These are phyloP conservation scores for Calyptommatus sinebrachiatus DNA, from an alignment of 2,113 vertebrate genomes.

Conservation along the genomic window DNA sequence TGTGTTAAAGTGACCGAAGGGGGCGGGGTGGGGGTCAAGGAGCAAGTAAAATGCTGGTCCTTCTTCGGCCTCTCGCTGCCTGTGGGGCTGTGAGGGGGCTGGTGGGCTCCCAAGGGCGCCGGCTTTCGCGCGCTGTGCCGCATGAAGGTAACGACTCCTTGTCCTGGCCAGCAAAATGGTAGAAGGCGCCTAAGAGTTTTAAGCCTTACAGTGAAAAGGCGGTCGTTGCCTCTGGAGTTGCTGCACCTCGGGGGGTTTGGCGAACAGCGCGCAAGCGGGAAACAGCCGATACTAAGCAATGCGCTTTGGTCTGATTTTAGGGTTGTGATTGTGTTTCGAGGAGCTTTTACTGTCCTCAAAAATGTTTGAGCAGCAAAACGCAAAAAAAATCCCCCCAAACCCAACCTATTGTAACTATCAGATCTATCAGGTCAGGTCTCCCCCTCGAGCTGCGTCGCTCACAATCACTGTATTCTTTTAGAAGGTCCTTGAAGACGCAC, in stretches of 20 bases:
- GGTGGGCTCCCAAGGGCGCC: not conserved
- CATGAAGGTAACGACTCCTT: not conserved
- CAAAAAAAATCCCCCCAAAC: too few relatives aligned
- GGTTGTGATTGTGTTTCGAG: not conserved
- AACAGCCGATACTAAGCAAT: too few relatives aligned
- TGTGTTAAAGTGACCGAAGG: not conserved
- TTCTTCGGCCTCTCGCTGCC: not conserved
- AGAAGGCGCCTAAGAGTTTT: too few relatives aligned
- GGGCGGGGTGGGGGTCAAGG: not conserved
- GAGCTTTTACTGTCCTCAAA: not conserved
- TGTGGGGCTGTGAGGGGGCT: not conserved
- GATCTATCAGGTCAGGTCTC: too few relatives aligned
- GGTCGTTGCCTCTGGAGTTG: not conserved
- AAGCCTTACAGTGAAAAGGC: rapidly evolving
- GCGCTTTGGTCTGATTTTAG: too few relatives aligned
- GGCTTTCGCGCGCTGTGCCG: not conserved
- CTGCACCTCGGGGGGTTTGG: not conserved
- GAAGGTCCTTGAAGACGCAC: too few relatives aligned
- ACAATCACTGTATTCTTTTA: not conserved
- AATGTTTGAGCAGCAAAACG: not conserved
- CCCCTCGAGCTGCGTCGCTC: not conserved
- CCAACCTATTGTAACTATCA: too few relatives aligned
- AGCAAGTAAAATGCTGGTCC: not conserved
- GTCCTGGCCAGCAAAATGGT: not conserved
- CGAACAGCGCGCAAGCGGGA: too few relatives aligned